Conservation (phyloP, 2,113 vertebrate genomes). For the Apaloderma vittatum region DNA sequence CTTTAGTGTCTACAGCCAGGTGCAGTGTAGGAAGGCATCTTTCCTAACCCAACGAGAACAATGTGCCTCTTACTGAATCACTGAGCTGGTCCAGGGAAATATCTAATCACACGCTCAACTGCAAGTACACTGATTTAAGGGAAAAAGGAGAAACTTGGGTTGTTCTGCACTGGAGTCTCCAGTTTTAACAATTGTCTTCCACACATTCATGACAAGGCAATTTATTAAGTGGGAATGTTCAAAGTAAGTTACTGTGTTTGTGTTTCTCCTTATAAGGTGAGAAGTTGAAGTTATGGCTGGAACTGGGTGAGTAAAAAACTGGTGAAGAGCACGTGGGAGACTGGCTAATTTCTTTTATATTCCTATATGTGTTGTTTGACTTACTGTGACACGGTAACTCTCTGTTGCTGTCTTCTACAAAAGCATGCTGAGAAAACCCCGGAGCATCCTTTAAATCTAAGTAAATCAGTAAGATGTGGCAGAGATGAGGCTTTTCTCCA, state of each 20-base stretch:
- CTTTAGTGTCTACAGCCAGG: neutral
- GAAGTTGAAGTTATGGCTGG: neutral
- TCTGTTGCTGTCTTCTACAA: neutral
- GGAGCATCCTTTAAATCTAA: neutral
- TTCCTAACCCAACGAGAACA: neutral
- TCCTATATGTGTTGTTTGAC: neutral
- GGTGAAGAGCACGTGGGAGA: neutral
- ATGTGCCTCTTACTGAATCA: neutral
- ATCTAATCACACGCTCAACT: neutral
- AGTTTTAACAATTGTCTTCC: neutral
- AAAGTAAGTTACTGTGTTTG: neutral
- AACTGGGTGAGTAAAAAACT: neutral
- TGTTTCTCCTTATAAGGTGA: neutral
- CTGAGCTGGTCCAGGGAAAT: neutral
- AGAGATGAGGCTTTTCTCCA: neutral
- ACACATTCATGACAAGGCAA: neutral
- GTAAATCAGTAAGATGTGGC: neutral
- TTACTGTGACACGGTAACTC: neutral
- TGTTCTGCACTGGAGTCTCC: neutral
- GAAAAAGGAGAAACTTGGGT: neutral
- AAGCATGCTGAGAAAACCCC: neutral
- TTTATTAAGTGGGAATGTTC: neutral
- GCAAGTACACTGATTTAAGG: neutral
- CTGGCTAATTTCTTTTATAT: neutral
- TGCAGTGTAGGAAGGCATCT: neutral